Evolutionary conservation across 2,888 invertebrate genomes (phyloP).

Genomic region (Drosophila dives): DNA sequence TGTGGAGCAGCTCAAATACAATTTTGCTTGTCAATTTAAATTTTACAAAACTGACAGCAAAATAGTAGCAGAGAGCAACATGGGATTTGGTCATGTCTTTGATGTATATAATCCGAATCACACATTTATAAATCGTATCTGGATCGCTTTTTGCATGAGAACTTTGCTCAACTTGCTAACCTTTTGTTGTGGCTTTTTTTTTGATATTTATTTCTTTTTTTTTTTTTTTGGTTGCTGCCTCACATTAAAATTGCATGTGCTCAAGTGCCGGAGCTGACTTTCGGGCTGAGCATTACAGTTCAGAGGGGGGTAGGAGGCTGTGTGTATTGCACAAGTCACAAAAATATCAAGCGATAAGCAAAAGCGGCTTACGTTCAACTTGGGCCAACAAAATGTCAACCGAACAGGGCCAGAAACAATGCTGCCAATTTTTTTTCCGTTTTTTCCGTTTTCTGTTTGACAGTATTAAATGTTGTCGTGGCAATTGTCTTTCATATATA

Average conservation of each 20-base stretch:
- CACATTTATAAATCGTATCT: constrained; percentile 18
- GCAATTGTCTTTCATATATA: constrained; percentile 52
- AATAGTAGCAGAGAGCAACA: neutral
- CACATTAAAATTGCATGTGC: constrained; percentile 59
- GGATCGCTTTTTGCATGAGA: constrained; percentile 12
- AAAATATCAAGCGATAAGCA: constrained; percentile 71
- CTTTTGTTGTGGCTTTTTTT: constrained; percentile 59
- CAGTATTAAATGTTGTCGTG: constrained; percentile 59
- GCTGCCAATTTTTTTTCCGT: constrained; percentile 39
- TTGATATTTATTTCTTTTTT: no score
- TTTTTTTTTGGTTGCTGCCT: constrained; percentile 25
- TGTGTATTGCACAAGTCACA: constrained; percentile 55
- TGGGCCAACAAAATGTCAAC: constrained; percentile 53
- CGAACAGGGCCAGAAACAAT: constrained; percentile 23
- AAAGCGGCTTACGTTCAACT: constrained; percentile 68
- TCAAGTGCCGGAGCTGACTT: constrained; percentile 40
- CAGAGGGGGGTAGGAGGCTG: neutral
- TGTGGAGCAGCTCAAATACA: constrained; percentile 2
- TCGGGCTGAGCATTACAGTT: neutral
- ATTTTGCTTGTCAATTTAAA: constrained; percentile 32
- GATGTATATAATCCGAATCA: constrained; percentile 30
- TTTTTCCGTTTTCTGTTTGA: constrained; percentile 49
- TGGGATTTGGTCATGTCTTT: constrained; percentile 29
- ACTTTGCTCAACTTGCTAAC: constrained; percentile 42
- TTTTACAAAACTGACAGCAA: neutral